Base-by-base conservation (phyloP, 2,113 vertebrate species). In the human (Homo sapiens) region DNA sequence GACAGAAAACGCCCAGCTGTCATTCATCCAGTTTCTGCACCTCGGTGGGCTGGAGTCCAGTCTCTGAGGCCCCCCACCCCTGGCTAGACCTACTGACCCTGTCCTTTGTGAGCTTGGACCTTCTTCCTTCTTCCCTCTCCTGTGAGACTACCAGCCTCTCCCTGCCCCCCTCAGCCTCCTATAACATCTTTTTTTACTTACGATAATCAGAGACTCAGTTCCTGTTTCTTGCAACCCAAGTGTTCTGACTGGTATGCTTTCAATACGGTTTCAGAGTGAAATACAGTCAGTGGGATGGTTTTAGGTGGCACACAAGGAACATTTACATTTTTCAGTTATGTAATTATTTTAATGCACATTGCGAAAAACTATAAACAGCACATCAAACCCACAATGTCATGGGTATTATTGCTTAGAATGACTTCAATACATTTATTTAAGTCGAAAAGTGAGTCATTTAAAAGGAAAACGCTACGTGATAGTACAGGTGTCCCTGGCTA, bases 341-440 rank as follows among this genome's bases (percentile, higher is more conserved):
- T 83, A 84, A 96, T 90, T 97, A 87, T 52, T 94, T 66, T 83
- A 92, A 87, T n/a, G 61, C 27, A 27, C 75, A 55, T 59, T 66
- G 73, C 52, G 73, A 45, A 90, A 96, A 96, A 88, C 82, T 84
- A 88, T 90, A 80, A 90, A 90, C 75, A 93, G 64, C 66, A 89
- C 79, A 52, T 79, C 40, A 95, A 93, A 38, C 87, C 92, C 94
- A 95, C 87, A 66, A 8, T 95, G 87, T 90, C 73, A 96, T 43
- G 32, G 73, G 35, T 83, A 55, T 90, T 70, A 64, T 59, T 87
- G 48, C 70, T 90, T 76, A 95, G 68, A 70, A 83, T 73, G 59
- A 59, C 78, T 78, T 73, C 35, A 61, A 93, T 40, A 30, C 73
- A 80, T 20, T 85, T 68, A 78, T 83, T 90, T 87, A 90, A 87